phyloP scores from a whole-genome alignment of 1,140 invertebrate genomes.

The Acromyrmex charruanus region DNA sequence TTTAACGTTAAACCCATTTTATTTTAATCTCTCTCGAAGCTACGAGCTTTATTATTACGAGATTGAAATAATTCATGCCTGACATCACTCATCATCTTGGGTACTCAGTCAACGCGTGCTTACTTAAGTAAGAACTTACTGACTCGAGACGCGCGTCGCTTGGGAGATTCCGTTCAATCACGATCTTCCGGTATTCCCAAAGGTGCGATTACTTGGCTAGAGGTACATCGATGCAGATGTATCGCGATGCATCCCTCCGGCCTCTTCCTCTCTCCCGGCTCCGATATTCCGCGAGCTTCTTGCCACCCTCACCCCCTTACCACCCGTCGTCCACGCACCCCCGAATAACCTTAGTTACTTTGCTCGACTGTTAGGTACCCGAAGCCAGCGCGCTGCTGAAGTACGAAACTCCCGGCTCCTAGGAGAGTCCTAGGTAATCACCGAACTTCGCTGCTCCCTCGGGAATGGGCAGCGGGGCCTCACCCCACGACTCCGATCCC shows the following conservation, averaged over 20 bases:
- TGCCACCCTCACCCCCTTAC: constrained; percentile 59
- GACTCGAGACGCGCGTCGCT: constrained; percentile 45
- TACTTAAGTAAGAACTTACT: constrained; percentile 49
- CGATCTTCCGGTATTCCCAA: constrained; percentile 74
- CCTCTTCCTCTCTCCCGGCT: constrained; percentile 31
- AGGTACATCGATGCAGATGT: constrained; percentile 76
- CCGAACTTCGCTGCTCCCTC: constrained; percentile 85
- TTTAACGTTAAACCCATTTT: constrained; percentile 1
- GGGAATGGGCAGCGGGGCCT: constrained; percentile 78
- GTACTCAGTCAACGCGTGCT: neutral
- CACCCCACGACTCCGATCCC: constrained; percentile 59
- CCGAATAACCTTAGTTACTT: constrained; percentile 85
- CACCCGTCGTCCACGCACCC: constrained; percentile 67
- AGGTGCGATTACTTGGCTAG: constrained; percentile 77
- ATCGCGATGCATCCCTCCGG: constrained; percentile 74
- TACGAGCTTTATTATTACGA: constrained; percentile 8
- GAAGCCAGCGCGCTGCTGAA: constrained; percentile 82
- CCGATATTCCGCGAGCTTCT: constrained; percentile 64
- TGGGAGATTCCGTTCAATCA: constrained; percentile 73
- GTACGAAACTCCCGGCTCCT: constrained; percentile 85
- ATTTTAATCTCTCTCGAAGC: constrained; percentile 36
- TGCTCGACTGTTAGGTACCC: constrained; percentile 84
- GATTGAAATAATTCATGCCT: constrained; percentile 18
- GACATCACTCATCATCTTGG: constrained; percentile 30
- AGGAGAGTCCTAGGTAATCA: constrained; percentile 87